Conservation (phyloP, 2,888 invertebrate genomes). For the Ischnura elegans region DNA sequence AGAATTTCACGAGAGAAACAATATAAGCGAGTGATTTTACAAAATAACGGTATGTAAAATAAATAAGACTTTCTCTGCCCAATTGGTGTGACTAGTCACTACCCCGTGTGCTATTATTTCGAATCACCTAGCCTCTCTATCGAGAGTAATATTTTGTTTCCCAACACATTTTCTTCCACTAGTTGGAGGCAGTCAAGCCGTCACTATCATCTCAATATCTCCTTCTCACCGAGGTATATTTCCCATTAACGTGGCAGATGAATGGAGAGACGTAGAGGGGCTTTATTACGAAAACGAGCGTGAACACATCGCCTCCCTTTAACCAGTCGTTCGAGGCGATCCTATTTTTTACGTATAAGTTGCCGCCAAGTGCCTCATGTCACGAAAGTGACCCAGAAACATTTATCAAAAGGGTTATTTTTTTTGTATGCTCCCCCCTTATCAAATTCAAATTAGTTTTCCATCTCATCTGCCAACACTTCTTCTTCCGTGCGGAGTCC, state of each 20-base stretch:
- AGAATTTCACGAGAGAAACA: no score
- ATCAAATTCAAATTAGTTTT: constrained; percentile 29
- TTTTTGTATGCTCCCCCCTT: neutral
- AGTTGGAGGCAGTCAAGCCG: neutral
- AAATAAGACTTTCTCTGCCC: neutral
- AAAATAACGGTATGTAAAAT: no score
- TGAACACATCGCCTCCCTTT: neutral
- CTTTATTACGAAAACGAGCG: neutral
- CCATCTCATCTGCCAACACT: constrained; percentile 38
- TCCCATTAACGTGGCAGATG: neutral
- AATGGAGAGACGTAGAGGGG: neutral
- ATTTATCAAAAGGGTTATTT: neutral
- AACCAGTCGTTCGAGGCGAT: neutral
- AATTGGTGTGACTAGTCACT: neutral
- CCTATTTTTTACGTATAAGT: neutral
- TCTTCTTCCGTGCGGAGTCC: neutral
- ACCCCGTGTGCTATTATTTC: neutral
- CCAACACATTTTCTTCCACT: neutral
- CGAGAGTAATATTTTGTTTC: no score
- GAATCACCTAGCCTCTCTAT: no score
- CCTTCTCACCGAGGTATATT: neutral
- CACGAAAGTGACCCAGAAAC: constrained; percentile 21
- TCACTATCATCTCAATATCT: neutral
- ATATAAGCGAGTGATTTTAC: no score
- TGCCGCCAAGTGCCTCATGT: neutral